Evolutionary conservation across 2,888 invertebrate genomes (phyloP).

Genomic region (Calliphora vomitoria): DNA sequence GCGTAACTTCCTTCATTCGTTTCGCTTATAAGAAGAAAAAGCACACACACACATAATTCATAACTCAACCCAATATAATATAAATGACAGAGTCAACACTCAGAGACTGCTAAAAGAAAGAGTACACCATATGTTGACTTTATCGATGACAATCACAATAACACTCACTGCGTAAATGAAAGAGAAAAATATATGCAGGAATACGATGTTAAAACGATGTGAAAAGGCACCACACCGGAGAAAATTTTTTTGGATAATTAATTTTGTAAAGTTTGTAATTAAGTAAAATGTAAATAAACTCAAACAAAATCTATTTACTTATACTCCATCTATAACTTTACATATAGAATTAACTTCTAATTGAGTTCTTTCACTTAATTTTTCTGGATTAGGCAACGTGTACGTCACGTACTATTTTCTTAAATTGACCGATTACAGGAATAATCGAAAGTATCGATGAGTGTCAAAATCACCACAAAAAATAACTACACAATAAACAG

Average conservation of each 20-base stretch:
- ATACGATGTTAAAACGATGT: slow-evolving; percentile 37
- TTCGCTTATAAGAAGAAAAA: slow-evolving; percentile 57
- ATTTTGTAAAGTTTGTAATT: slow-evolving; percentile 1
- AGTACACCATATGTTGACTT: neutral
- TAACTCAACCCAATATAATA: slow-evolving; percentile 23
- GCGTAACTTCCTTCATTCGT: slow-evolving; percentile 60
- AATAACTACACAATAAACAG: neutral
- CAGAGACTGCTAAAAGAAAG: slow-evolving; percentile 21
- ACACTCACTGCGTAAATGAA: slow-evolving; percentile 11
- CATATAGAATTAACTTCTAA: neutral
- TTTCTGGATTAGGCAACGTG: slow-evolving; percentile 31
- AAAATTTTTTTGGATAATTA: slow-evolving; percentile 38
- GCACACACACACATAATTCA: neutral
- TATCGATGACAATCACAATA: neutral
- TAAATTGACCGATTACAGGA: neutral
- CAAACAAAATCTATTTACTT: neutral
- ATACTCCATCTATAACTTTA: neutral
- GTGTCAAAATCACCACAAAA: slow-evolving; percentile 13
- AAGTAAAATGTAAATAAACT: neutral
- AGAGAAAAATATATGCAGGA: slow-evolving; percentile 31
- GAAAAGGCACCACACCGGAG: slow-evolving; percentile 58
- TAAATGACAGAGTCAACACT: slow-evolving; percentile 53
- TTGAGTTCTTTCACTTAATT: neutral
- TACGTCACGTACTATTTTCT: slow-evolving; percentile 3
- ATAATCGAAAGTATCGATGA: slow-evolving; percentile 39